Percentiles rank a stretch among this genome's conserved stretches.
These are phyloP conservation scores for Muntiacus muntjak DNA, from an alignment of 2,113 vertebrate species.

Conservation along the genomic window DNA sequence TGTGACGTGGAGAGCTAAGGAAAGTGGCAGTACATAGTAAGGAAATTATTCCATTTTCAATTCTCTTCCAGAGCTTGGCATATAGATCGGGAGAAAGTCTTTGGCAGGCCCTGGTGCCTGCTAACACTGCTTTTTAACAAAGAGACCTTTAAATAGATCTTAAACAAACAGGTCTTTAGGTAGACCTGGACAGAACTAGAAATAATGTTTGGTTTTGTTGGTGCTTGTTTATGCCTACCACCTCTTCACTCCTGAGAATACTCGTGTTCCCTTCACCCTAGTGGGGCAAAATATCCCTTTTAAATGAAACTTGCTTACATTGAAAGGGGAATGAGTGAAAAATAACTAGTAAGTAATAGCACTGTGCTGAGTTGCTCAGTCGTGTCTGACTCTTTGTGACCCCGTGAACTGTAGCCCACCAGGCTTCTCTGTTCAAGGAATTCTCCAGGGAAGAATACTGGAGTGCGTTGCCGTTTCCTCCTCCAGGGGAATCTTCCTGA, in stretches of 20 bases:
- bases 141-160: neutral
- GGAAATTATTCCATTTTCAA: accelerated
- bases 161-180: neutral
- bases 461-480: neutral
- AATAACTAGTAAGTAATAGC: neutral
- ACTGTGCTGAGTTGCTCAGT: neutral
- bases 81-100: neutral
- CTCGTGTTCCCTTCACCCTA: accelerated
- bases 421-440: neutral
- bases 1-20: accelerated
- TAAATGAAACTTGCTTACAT: neutral
- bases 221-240: neutral
- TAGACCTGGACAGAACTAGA: neutral
- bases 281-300: neutral
- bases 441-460: neutral
- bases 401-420: neutral
- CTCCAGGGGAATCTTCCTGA: neutral
- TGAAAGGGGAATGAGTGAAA: neutral
- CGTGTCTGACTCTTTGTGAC: neutral
- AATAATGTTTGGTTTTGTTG: no score
- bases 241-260: neutral
- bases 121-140: neutral
- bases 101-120: no score
- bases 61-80: neutral
- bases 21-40: neutral